Conservation (phyloP, 2,888 invertebrate genomes). For the Euplagia quadripunctaria region DNA sequence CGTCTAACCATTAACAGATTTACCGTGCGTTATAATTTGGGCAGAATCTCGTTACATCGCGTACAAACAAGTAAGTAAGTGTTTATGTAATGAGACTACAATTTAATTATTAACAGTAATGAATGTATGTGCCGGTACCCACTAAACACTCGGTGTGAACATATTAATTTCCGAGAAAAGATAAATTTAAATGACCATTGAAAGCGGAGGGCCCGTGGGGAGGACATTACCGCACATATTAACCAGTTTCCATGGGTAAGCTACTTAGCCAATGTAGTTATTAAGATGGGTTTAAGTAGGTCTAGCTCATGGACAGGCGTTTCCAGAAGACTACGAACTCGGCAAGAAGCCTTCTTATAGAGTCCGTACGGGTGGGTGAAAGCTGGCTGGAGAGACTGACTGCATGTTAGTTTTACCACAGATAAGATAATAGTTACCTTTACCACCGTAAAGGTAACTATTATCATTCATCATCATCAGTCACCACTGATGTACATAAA, state of each 20-base stretch:
- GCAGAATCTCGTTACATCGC: slow-evolving; percentile 25
- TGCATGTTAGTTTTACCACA: too few relatives aligned
- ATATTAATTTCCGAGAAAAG: background rate
- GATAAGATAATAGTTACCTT: too few relatives aligned
- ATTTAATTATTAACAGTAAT: slow-evolving; percentile 17
- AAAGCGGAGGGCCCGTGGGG: background rate
- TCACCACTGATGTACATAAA: too few relatives aligned
- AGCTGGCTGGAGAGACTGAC: too few relatives aligned
- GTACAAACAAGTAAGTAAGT: slow-evolving; percentile 26
- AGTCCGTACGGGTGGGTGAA: too few relatives aligned
- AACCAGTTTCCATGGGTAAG: background rate
- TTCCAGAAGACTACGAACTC: too few relatives aligned
- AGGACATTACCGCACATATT: background rate
- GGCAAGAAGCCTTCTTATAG: too few relatives aligned
- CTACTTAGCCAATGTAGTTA: background rate
- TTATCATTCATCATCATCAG: too few relatives aligned
- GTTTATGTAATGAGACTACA: slow-evolving; percentile 24
- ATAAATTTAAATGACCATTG: background rate
- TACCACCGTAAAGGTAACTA: too few relatives aligned
- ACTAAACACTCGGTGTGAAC: background rate
- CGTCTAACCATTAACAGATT: slow-evolving; percentile 27
- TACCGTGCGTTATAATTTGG: slow-evolving; percentile 32
- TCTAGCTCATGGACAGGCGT: too few relatives aligned
- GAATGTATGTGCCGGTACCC: background rate
- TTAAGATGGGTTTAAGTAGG: background rate